These are phyloP conservation scores for Schrankia costaestrigalis DNA, from an alignment of 2,888 invertebrate species.

Conservation along the genomic window DNA sequence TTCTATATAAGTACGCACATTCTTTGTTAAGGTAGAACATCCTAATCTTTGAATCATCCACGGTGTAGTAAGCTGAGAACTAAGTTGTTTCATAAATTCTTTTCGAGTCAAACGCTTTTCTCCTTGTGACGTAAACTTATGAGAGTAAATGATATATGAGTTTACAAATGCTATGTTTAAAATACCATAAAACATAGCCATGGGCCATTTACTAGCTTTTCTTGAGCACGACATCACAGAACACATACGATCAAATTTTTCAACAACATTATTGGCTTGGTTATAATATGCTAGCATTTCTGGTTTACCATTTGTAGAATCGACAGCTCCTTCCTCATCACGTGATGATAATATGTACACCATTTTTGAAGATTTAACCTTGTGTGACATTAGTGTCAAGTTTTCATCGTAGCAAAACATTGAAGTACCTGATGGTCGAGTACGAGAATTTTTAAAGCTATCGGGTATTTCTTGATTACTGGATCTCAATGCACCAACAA, in stretches of 20 bases:
- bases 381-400: slow-evolving; percentile 34
- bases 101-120: background rate
- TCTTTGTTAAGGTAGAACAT: slow-evolving; percentile 13
- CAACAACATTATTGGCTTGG: slow-evolving; percentile 25
- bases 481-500: slow-evolving; percentile 38
- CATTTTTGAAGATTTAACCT: slow-evolving; percentile 30
- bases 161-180: slow-evolving; percentile 21
- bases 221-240: slow-evolving; percentile 16
- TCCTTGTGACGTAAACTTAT: slow-evolving; percentile 8
- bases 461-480: slow-evolving; percentile 35
- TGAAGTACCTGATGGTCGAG: slow-evolving; percentile 28
- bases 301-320: slow-evolving; percentile 13
- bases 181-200: slow-evolving; percentile 22
- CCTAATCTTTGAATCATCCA: slow-evolving; percentile 22
- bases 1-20: background rate
- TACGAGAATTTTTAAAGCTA: slow-evolving; percentile 24
- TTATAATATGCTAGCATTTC: slow-evolving; percentile 24
- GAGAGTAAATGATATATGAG: slow-evolving; percentile 16
- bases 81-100: slow-evolving; percentile 7
- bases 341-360: slow-evolving; percentile 11
- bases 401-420: slow-evolving; percentile 32
- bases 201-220: slow-evolving; percentile 23
- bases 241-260: slow-evolving; percentile 25
- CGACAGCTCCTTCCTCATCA: slow-evolving; percentile 6
- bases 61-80: slow-evolving; percentile 19